Percentiles rank a stretch among this genome's conserved stretches.
These are phyloP conservation scores for Gibbula magus DNA, from an alignment of 2,888 invertebrate species.

Conservation along the genomic window DNA sequence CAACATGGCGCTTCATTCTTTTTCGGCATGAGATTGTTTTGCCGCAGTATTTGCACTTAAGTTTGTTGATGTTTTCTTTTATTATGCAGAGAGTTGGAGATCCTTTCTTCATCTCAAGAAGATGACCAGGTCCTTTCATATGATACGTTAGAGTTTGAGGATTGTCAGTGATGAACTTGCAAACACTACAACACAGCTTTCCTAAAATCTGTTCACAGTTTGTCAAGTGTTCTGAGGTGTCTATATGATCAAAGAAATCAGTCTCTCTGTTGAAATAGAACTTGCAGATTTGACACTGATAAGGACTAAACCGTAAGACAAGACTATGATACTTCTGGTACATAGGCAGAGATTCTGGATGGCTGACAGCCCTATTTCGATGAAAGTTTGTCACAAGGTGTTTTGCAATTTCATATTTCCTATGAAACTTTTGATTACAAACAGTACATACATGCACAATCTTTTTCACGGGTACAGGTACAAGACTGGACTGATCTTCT, in stretches of 20 bases:
- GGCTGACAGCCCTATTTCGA: slow-evolving; percentile 80
- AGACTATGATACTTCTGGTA: slow-evolving; percentile 86
- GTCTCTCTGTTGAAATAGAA: slow-evolving; percentile 86
- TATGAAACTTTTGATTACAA: slow-evolving; percentile 67
- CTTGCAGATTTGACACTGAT: slow-evolving; percentile 88
- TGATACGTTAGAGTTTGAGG: background rate
- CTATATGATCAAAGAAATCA: slow-evolving; percentile 79
- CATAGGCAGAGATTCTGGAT: slow-evolving; percentile 78
- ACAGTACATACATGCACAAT: slow-evolving; percentile 53
- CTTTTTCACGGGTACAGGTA: slow-evolving; percentile 5
- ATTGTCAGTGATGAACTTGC: slow-evolving; percentile 46
- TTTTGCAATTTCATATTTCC: slow-evolving; percentile 66
- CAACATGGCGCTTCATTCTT: slow-evolving; percentile 61
- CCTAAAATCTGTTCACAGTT: slow-evolving; percentile 60
- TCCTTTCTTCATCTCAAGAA: slow-evolving; percentile 22
- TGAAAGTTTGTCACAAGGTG: slow-evolving; percentile 88
- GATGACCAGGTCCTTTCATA: background rate
- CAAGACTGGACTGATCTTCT: slow-evolving; percentile 10
- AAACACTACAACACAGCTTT: slow-evolving; percentile 67
- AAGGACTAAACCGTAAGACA: slow-evolving; percentile 88
- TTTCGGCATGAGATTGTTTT: slow-evolving; percentile 58
- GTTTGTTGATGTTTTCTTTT: slow-evolving; percentile 62
- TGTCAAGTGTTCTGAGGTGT: slow-evolving; percentile 51
- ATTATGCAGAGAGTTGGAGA: slow-evolving; percentile 61
- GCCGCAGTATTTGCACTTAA: slow-evolving; percentile 66